A percentile compares a stretch with the other conserved stretches of the same genome.
Evolutionary conservation across 1,140 invertebrate genomes (phyloP).

Genomic region (Eriocheir sinensis): DNA sequence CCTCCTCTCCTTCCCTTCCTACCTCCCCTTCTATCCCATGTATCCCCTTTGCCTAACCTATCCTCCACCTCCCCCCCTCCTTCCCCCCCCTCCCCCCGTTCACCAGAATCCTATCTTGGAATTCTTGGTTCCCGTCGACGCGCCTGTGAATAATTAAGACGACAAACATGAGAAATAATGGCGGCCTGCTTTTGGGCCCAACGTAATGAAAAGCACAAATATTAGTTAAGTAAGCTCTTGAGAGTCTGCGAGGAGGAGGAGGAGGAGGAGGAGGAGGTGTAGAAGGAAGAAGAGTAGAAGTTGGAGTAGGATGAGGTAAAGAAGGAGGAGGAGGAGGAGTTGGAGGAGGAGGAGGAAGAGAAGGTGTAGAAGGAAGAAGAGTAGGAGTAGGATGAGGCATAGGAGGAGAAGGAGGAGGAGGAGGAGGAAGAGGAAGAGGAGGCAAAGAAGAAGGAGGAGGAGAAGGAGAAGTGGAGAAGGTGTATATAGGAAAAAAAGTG

Average conservation of each 20-base stretch:
- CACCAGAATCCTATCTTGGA: constrained; percentile 28
- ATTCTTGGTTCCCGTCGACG: not conserved
- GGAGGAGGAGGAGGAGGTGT: not conserved
- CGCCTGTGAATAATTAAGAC: constrained; percentile 49
- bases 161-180: constrained; percentile 54
- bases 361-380: not conserved
- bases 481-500: no score
- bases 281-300: not conserved
- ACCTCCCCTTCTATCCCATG: not conserved
- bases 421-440: not conserved
- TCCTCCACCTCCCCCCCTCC: no score
- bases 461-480: no score
- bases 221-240: constrained; percentile 58
- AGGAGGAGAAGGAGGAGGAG: not conserved
- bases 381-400: not conserved
- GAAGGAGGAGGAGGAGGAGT: not conserved
- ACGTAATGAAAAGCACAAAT: constrained; percentile 57
- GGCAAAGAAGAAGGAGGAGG: no score
- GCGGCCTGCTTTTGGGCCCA: constrained; percentile 32
- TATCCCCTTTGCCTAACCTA: not conserved
- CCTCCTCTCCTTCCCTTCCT: not conserved
- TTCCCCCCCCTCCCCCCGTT: not conserved
- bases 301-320: not conserved
- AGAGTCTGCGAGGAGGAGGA: not conserved
- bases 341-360: not conserved